Evolutionary conservation across 1,140 invertebrate species (phyloP), one percentile per base, ranked within the genome.

Genomic region (Drosophila arawakana): DNA sequence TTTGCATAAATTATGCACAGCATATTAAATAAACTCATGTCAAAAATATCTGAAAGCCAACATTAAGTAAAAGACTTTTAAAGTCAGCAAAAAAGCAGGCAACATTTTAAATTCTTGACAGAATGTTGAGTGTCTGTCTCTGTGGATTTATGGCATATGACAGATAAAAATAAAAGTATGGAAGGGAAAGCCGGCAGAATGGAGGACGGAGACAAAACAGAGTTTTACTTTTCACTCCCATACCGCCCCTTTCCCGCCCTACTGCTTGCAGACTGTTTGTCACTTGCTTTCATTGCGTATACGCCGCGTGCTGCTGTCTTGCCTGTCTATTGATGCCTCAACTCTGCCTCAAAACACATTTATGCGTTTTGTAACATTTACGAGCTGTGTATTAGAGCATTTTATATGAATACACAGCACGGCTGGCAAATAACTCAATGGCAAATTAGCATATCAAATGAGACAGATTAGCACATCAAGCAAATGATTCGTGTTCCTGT

Each of bases 391-490:
- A 43, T 59, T 49, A 55, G 39, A 13, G 30, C 59, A 73, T 59
- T 59, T 69, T 76, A 59, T 39, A 30, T 30, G 25, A 5, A 30
- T 30, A 30, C 25, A 15, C 11, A 2, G 18, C 60, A 63, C 60
- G 63, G 52, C 34, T 58, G 69, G 8, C 61, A 46, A 7, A 35
- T 41, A 30, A 61, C 34, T 80, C 81, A 80, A 73, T 80, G 49
- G 50, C 39, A 84, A 80, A 83, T 83, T 83, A 83, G 80, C 80
- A 84, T 83, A 72, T 72, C 65, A 83, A 73, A 84, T 84, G 49
- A 80, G 79, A 78, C 7, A 69, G 66, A 77, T 70, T 80, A 41
- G 60, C 81, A 71, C 73, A 67, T 62, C 55, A 57, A 5, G 15
- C 15, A 13, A 15, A 61, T 13, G 55, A 34, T 46, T 57, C 21